Conservation (phyloP, 2,797 vertebrate species). For the Lutjanus campechanus region DNA sequence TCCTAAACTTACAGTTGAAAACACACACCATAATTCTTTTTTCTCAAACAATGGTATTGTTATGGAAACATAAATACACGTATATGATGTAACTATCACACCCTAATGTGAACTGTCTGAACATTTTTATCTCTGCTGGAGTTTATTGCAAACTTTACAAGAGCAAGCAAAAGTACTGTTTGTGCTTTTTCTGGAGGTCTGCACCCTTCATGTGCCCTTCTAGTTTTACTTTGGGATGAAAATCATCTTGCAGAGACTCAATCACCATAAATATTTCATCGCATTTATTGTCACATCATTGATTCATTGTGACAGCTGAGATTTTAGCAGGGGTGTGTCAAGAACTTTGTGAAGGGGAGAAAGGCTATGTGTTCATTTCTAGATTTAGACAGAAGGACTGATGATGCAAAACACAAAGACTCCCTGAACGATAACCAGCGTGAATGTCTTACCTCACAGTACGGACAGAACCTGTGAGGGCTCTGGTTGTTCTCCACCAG, state of each 20-base stretch:
- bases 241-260: not conserved
- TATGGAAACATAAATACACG: too few relatives aligned
- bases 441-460: slow-evolving; percentile 86
- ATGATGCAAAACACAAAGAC: not conserved
- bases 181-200: too few relatives aligned
- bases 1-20: too few relatives aligned
- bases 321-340: not conserved
- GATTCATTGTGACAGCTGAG: slow-evolving; percentile 1
- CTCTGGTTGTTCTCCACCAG: slow-evolving; percentile 85
- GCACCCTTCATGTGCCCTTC: not conserved
- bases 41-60: too few relatives aligned
- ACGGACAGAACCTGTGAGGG: slow-evolving; percentile 84
- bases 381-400: not conserved
- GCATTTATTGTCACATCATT: slow-evolving; percentile 2
- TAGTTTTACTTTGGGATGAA: not conserved
- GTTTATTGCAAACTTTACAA: too few relatives aligned
- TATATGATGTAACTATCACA: too few relatives aligned
- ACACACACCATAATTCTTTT: too few relatives aligned
- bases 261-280: not conserved
- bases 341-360: not conserved
- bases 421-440: not conserved
- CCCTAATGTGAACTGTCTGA: too few relatives aligned
- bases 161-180: too few relatives aligned
- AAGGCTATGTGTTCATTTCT: not conserved
- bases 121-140: too few relatives aligned